Conservation (phyloP, 2,113 vertebrate species). For the Prolemur simus region DNA sequence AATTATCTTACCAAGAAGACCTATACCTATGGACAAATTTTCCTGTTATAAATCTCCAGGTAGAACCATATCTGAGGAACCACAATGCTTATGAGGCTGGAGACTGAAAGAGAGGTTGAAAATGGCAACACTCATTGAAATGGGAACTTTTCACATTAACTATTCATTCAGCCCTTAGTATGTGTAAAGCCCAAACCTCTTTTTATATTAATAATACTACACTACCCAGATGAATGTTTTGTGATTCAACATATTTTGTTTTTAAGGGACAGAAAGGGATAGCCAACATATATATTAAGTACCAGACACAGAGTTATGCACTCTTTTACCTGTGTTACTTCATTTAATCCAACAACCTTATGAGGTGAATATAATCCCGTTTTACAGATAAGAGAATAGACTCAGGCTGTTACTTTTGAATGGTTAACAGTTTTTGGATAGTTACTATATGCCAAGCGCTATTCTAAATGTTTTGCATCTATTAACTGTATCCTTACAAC, state of each 20-base stretch:
- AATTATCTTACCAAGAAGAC: not conserved
- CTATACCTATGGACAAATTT: not conserved
- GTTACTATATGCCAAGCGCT: not conserved
- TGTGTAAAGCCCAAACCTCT: not conserved
- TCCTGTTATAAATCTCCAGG: not conserved
- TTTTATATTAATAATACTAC: not conserved
- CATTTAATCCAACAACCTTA: not conserved
- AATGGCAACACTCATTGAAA: not conserved
- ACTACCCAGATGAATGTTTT: not conserved
- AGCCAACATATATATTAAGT: not conserved
- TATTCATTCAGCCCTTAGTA: not conserved
- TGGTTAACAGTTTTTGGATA: not conserved
- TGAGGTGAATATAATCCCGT: not conserved
- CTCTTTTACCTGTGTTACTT: not conserved
- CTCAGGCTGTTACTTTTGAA: not conserved
- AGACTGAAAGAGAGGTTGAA: not conserved
- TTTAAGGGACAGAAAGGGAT: not conserved
- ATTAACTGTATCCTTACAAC: not conserved
- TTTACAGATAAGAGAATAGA: not conserved
- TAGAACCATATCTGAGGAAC: not conserved
- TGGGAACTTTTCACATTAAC: not conserved
- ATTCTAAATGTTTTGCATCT: not conserved
- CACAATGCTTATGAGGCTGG: not conserved
- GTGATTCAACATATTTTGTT: not conserved
- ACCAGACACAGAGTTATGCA: not conserved